A percentile compares a stretch with the other conserved stretches of the same genome.
Evolutionary conservation across 2,113 vertebrate genomes (phyloP).

Genomic region (Ramphastos sulfuratus): DNA sequence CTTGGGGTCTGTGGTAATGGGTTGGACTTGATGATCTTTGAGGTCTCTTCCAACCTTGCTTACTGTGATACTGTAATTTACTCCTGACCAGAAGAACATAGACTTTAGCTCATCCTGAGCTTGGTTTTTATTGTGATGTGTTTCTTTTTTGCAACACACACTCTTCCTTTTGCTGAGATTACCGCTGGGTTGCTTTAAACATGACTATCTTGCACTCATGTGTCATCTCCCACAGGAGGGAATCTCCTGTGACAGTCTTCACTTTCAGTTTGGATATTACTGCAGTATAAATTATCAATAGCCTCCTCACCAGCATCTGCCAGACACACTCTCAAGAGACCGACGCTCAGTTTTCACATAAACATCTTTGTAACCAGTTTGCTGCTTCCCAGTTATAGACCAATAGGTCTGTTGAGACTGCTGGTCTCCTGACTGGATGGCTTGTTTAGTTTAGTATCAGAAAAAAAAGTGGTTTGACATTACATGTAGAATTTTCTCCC

Average conservation of each 20-base stretch:
- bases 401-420: neutral
- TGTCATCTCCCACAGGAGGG: neutral
- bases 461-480: neutral
- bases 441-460: neutral
- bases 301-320: neutral
- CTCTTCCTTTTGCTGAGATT: neutral
- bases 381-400: neutral
- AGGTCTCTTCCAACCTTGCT: no score
- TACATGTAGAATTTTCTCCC: neutral
- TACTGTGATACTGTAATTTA: no score
- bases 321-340: neutral
- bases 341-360: neutral
- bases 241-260: neutral
- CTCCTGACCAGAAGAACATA: neutral
- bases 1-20: no score
- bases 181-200: neutral
- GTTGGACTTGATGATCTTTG: no score
- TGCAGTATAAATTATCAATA: neutral
- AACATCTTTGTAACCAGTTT: neutral
- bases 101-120: neutral
- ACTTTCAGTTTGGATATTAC: neutral
- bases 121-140: rapidly evolving
- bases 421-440: neutral
- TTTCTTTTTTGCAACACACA: neutral
- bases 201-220: neutral